Conservation (phyloP, 1,140 invertebrate genomes). For the Trichonephila clavipes region DNA sequence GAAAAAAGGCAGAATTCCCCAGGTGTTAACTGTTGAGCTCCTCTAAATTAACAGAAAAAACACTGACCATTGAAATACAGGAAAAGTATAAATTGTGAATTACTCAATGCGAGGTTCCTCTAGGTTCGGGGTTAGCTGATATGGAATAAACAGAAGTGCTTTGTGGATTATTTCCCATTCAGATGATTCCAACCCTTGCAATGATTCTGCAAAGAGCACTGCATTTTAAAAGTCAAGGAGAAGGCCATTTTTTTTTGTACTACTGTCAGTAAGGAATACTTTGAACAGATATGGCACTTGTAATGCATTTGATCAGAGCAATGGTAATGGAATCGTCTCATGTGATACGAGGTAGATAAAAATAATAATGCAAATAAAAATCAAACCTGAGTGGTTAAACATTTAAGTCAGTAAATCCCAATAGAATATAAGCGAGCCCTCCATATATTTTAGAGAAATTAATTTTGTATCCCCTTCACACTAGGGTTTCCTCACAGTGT, state of each 20-base stretch:
- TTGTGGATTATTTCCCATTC: not conserved
- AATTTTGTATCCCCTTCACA: constrained; percentile 64
- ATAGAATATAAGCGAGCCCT: constrained; percentile 18
- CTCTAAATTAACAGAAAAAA: constrained; percentile 69
- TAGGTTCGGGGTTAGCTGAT: constrained; percentile 70
- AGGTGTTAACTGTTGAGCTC: constrained; percentile 75
- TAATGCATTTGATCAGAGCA: constrained; percentile 33
- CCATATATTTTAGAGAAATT: constrained; percentile 5
- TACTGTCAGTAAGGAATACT: constrained; percentile 67
- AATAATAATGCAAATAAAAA: not conserved
- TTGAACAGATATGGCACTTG: constrained; percentile 75
- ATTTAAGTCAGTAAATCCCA: not conserved
- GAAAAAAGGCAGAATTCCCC: constrained; percentile 73
- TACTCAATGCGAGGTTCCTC: constrained; percentile 75
- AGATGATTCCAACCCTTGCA: constrained; percentile 18
- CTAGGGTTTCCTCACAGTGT: constrained; percentile 75
- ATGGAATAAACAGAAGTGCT: constrained; percentile 25
- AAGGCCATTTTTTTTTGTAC: constrained; percentile 74
- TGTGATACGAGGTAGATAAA: constrained; percentile 51
- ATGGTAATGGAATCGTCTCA: not conserved
- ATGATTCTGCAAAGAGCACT: not conserved
- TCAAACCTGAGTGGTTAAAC: not conserved
- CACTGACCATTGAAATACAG: constrained; percentile 76
- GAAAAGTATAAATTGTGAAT: constrained; percentile 72
- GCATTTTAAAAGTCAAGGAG: constrained; percentile 4